Evolutionary conservation across 2,888 invertebrate species (phyloP), one percentile per base, ranked within the genome.

Genomic region (Pteria penguin): DNA sequence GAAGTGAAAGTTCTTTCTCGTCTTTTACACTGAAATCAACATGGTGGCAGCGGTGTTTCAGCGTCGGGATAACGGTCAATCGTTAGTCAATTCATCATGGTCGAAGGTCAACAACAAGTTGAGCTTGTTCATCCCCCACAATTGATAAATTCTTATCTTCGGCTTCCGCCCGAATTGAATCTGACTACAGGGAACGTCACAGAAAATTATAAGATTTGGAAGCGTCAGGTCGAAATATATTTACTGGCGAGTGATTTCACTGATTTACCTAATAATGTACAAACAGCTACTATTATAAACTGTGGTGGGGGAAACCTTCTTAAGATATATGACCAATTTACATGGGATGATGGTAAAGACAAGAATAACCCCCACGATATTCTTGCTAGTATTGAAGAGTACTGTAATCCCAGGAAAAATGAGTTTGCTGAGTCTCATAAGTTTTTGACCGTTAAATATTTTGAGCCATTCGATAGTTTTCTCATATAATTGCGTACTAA

Each of bases 351-450:
- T 27, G 55, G 55, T 55, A 24, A 55, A 24, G 55, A 5, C 24
- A 55, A 55, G 55, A 55, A 14, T 14, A 55, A 55, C n/a, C 55
- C 55, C 24, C 55, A 55, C 4, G 55, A 55, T 55, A 24, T 55
- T n/a, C 24, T 55, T 55, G 2, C n/a, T 24, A 3, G 24, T 22
- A 55, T 55, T 55, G 55, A 55, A n/a, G n/a, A n/a, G n/a, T n/a
- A n/a, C n/a, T n/a, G n/a, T n/a, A n/a, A n/a, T n/a, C n/a, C n/a
- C n/a, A n/a, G 14, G 55, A 60, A 79, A 33, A 81, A 70, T 60
- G 77, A 81, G 58, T 79, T 80, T 4, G 27, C 78, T 4, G 75
- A 81, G 65, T 68, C 81, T 4, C 74, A 78, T 57, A 75, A 70
- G 55, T 81, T 81, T 57, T 81, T 77, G 81, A 68, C 36, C 33